Evolutionary conservation across 2,113 vertebrate genomes (phyloP).

Genomic region (Diadophis punctatus): DNA sequence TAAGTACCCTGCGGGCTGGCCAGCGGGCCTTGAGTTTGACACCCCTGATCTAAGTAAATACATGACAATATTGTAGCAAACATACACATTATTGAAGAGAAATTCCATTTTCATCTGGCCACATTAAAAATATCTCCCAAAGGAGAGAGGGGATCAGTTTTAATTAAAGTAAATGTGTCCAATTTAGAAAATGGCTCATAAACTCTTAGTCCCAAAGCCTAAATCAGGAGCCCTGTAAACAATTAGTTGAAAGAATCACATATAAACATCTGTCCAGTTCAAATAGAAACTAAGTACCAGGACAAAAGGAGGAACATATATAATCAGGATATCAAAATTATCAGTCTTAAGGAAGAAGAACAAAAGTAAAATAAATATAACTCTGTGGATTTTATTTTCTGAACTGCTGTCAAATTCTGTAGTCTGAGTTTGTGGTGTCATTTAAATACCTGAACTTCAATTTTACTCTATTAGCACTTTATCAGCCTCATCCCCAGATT

Average conservation of each 20-base stretch:
- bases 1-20: too few species aligned
- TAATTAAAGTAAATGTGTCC: neutral
- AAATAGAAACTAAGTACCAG: neutral
- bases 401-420: neutral
- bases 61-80: neutral
- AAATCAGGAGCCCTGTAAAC: neutral
- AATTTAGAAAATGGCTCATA: neutral
- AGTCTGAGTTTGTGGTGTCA: neutral
- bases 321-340: neutral
- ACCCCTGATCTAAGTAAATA: neutral
- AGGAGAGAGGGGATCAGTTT: neutral
- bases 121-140: neutral
- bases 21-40: too few species aligned
- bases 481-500: neutral
- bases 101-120: neutral
- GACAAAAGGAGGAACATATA: neutral
- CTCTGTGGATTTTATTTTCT: neutral
- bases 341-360: neutral
- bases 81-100: neutral
- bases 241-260: neutral
- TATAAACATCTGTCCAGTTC: neutral
- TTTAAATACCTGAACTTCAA: neutral
- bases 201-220: neutral
- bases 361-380: neutral
- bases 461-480: neutral